Base-by-base conservation (phyloP, 2,113 vertebrate species). In the Haplotaxodon microlepis region DNA sequence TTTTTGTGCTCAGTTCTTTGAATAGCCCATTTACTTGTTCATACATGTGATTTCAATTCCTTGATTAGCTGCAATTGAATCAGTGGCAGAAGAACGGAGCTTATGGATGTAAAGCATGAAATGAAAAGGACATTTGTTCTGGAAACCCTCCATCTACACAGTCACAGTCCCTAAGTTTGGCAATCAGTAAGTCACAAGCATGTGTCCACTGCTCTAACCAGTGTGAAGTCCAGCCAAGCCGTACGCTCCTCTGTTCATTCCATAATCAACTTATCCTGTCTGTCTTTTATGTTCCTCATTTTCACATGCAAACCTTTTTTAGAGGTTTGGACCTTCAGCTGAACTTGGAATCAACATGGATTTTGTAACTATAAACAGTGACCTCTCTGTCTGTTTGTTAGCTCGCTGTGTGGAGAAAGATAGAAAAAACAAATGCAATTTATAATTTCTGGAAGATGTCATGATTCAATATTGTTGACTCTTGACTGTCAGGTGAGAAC, bases 21-120 rank as follows among this genome's bases (percentile, higher is more conserved):
- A 95, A 92, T 78, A 86, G 84, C 81, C 91, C 85, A 93, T 94
- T 96, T 89, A 91, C 87, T 93, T 88, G 71, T 87, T 90, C 89
- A 69, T 92, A 81, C 96, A 96, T 97, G 96, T 96, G 96, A 97
- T 96, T 96, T 94, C 89, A 95, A 97, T 97, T 96, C 93, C 93
- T 88, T 90, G 84, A 97, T 96, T 96, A 95, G 92, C 80, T 16
- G 84, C 90, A 96, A 97, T 96, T 96, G 92, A 96, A 96, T 97
- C 91, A 97, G 92, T 81, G 38, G 90, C 82, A 90, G 86, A 94
- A 84, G 89, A 92, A 87, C 82, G 84, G 86, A 90, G 89, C 50
- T 69, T 73, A 83, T 91, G 92, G 92, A 93, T 94, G 88, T 84
- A 91, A 94, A 88, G 83, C 92, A 88, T 90, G 90, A 94, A 93